Conservation (phyloP, 2,888 invertebrate genomes). For the Caradrina kadenii region DNA sequence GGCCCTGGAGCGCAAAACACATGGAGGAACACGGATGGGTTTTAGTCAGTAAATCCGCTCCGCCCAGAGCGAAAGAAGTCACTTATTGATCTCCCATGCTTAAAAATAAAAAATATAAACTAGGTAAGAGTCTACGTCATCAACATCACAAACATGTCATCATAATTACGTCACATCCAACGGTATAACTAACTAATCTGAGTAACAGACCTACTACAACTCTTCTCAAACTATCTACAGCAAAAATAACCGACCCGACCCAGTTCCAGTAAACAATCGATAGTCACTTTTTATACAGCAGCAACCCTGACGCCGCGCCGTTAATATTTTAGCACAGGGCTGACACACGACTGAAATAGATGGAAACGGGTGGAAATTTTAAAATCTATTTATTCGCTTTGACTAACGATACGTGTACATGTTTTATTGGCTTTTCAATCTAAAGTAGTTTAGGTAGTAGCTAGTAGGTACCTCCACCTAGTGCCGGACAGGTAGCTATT, state of each 20-base stretch:
- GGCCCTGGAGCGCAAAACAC: too few species aligned
- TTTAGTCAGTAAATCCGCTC: too few species aligned
- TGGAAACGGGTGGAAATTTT: slow-evolving; percentile 28
- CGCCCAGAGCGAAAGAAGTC: too few species aligned
- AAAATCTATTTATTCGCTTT: slow-evolving; percentile 52
- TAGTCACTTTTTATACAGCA: not conserved
- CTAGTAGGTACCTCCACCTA: not conserved
- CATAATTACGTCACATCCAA: not conserved
- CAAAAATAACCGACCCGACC: not conserved
- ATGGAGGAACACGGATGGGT: too few species aligned
- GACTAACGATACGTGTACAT: slow-evolving; percentile 12
- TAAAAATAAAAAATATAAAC: too few species aligned
- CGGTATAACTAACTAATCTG: too few species aligned
- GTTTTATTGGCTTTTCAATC: slow-evolving; percentile 31
- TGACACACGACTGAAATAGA: slow-evolving; percentile 48
- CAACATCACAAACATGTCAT: too few species aligned
- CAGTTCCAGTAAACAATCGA: slow-evolving; percentile 9
- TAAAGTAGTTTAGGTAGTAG: slow-evolving; percentile 28
- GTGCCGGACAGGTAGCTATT: not conserved
- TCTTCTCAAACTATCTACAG: not conserved
- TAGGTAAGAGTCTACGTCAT: too few species aligned
- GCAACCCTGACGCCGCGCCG: slow-evolving; percentile 33
- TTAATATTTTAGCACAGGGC: slow-evolving; percentile 67
- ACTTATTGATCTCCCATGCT: too few species aligned
- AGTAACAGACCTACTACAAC: not conserved